Conservation (phyloP, 1,140 invertebrate genomes). For the Drosophila lacteicornis region DNA sequence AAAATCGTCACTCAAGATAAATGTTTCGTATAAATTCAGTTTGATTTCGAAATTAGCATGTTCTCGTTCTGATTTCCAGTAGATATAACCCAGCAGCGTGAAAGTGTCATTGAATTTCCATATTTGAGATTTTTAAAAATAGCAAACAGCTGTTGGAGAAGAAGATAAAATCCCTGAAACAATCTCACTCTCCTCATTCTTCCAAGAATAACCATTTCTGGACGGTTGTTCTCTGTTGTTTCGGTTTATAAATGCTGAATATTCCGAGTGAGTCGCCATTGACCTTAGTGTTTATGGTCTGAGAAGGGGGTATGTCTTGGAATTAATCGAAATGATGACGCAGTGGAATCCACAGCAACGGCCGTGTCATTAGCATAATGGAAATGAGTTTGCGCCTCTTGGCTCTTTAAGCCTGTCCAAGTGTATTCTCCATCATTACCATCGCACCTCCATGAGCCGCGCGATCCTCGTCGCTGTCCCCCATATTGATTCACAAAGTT, state of each 20-base stretch:
- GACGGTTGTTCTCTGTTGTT: neutral
- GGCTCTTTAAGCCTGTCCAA: conserved; percentile 54
- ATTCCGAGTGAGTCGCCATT: conserved; percentile 34
- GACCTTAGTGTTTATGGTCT: conserved; percentile 37
- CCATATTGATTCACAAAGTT: conserved; percentile 38
- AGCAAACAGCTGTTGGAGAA: neutral
- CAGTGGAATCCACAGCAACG: conserved; percentile 22
- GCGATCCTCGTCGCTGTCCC: neutral
- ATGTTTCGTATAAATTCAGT: conserved; percentile 4
- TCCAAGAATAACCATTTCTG: conserved; percentile 13
- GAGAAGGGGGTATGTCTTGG: conserved; percentile 8
- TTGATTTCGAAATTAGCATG: conserved; percentile 32
- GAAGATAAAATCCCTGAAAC: conserved; percentile 2
- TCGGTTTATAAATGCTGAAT: neutral
- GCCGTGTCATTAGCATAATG: conserved; percentile 72
- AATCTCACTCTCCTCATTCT: conserved; percentile 3
- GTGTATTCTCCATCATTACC: conserved; percentile 39
- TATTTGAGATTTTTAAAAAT: conserved; percentile 12
- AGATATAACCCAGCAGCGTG: conserved; percentile 12
- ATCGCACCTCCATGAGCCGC: neutral
- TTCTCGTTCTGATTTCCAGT: conserved; percentile 11
- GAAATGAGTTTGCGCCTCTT: conserved; percentile 46
- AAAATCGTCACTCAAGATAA: neutral
- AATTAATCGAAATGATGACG: conserved; percentile 57
- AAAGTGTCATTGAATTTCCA: conserved; percentile 15